Percentiles rank a stretch among this genome's conserved stretches.
phyloP scores from a whole-genome alignment of 53 echinoderm and acorn worm genomes.

The Temnopleurus reevesii region DNA sequence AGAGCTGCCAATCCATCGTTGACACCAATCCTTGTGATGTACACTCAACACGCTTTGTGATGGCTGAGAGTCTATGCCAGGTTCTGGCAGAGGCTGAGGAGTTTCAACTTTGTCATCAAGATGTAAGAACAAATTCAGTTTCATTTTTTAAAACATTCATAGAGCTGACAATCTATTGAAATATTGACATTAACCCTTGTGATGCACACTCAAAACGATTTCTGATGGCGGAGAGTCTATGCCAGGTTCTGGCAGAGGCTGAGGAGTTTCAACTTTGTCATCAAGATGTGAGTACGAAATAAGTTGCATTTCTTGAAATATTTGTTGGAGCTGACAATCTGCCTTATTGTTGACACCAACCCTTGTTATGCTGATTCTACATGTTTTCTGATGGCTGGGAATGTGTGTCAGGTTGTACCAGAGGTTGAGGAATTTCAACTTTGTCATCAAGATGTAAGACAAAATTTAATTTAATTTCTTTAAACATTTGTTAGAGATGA shows the following conservation, averaged over 20 bases:
- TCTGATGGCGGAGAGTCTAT: constrained; percentile 60
- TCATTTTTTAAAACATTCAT: too few relatives aligned
- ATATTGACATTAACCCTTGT: constrained; percentile 72
- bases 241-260: constrained; percentile 63
- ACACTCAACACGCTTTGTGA: constrained; percentile 19
- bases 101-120: constrained; percentile 73
- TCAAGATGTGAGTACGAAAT: constrained; percentile 75
- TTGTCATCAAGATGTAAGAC: too few relatives aligned
- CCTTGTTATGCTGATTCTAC: too few relatives aligned
- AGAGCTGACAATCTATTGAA: constrained; percentile 23
- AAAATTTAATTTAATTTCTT: too few relatives aligned
- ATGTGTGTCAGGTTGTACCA: too few relatives aligned
- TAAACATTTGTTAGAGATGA: too few relatives aligned
- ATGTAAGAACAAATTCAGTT: too few relatives aligned
- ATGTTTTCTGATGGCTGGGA: neutral
- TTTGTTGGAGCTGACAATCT: neutral
- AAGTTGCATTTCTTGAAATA: too few relatives aligned
- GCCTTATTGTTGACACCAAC: constrained; percentile 62
- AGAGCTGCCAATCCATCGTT: constrained; percentile 27
- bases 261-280: constrained; percentile 79
- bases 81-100: constrained; percentile 68
- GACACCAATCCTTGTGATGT: constrained; percentile 73
- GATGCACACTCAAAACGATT: constrained; percentile 38
- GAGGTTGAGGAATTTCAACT: too few relatives aligned
- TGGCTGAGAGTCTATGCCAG: constrained; percentile 67